Evolutionary conservation across 2,888 invertebrate genomes (phyloP).

Genomic region (Microplitis deprimator): DNA sequence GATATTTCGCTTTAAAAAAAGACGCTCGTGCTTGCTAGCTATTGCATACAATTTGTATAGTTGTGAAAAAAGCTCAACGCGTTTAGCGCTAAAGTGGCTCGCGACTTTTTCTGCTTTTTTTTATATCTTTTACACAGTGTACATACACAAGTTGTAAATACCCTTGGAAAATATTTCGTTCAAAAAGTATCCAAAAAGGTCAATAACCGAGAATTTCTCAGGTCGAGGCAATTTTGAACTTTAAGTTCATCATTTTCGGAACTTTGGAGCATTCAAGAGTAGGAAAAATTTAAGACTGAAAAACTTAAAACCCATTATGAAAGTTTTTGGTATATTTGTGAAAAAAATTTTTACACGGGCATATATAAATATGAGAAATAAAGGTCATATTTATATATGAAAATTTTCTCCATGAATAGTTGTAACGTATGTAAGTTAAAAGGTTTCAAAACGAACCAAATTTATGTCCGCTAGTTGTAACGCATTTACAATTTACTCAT

Average conservation of each 20-base stretch:
- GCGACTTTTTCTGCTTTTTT: conserved; percentile 27
- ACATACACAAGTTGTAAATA: background rate
- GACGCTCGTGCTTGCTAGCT: conserved; percentile 24
- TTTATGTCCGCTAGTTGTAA: background rate
- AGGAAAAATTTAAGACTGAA: too few species aligned
- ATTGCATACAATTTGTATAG: conserved; percentile 50
- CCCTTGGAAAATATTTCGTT: background rate
- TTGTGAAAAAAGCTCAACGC: conserved; percentile 31
- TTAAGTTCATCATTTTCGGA: too few species aligned
- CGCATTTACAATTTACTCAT: background rate
- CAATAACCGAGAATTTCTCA: too few species aligned
- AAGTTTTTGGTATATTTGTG: too few species aligned
- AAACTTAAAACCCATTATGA: too few species aligned
- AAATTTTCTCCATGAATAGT: background rate
- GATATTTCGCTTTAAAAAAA: conserved; percentile 46
- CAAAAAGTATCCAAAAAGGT: too few species aligned
- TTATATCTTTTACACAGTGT: background rate
- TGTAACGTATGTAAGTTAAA: background rate
- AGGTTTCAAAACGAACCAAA: background rate
- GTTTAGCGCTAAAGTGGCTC: conserved; percentile 17
- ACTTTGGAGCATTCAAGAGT: too few species aligned
- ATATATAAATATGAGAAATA: background rate
- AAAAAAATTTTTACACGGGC: background rate
- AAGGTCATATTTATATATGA: background rate
- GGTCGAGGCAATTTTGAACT: too few species aligned